These are phyloP conservation scores for Tricholaema leucomelas DNA, from an alignment of 2,113 vertebrate genomes.

Conservation along the genomic window DNA sequence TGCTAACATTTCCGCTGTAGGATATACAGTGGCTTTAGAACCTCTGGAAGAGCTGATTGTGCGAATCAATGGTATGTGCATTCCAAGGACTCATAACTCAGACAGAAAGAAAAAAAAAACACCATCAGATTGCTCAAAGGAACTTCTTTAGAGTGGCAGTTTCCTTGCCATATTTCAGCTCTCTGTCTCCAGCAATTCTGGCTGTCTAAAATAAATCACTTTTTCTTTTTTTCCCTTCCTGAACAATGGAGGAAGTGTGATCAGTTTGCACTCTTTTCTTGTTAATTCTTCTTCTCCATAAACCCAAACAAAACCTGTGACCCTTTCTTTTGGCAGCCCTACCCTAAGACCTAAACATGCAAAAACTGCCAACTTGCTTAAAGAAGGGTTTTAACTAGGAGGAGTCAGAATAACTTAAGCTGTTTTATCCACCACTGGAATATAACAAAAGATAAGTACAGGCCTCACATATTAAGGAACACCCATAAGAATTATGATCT, in stretches of 20 bases:
- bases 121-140: constrained; percentile 6
- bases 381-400: not conserved
- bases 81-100: constrained; percentile 52
- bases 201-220: constrained; percentile 50
- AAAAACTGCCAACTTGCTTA: not conserved
- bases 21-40: not conserved
- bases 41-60: constrained; percentile 14
- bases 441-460: not conserved
- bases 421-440: not conserved
- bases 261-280: not conserved
- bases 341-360: not conserved
- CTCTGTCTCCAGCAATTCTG: constrained; percentile 49
- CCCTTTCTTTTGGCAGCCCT: not conserved
- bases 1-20: not conserved
- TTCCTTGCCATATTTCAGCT: constrained; percentile 56
- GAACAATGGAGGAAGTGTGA: not conserved
- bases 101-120: not conserved
- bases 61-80: constrained; percentile 11
- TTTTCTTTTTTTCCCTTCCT: not conserved
- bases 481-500: too few species aligned
- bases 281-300: not conserved
- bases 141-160: constrained; percentile 56
- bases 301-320: not conserved
- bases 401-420: not conserved
- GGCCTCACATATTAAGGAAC: not conserved